phyloP scores from a whole-genome alignment of 1,140 invertebrate genomes.

The Neodiprion fabricii region DNA sequence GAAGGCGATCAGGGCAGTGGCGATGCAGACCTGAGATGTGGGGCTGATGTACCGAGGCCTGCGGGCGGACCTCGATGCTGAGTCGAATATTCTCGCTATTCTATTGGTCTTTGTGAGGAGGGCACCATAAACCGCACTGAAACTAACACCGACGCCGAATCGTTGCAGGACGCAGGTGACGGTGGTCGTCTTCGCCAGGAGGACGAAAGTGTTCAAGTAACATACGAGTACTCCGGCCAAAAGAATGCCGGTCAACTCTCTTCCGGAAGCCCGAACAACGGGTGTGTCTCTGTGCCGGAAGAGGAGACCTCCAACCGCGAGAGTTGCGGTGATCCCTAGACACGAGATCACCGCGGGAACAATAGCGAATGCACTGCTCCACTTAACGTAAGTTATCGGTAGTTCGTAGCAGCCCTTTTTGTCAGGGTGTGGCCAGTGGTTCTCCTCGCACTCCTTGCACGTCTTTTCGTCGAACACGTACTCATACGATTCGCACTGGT shows the following conservation, averaged over 20 bases:
- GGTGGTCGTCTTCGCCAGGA: slow-evolving; percentile 68
- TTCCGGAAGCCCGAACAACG: slow-evolving; percentile 81
- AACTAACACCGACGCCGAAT: slow-evolving; percentile 74
- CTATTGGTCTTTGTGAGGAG: slow-evolving; percentile 82
- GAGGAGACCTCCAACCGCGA: slow-evolving; percentile 70
- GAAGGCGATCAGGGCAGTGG: slow-evolving; percentile 68
- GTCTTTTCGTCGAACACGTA: slow-evolving; percentile 73
- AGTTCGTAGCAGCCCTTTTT: slow-evolving; percentile 67
- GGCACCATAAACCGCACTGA: slow-evolving; percentile 78
- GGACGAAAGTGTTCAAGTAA: slow-evolving; percentile 70
- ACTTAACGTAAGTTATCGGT: slow-evolving; percentile 63
- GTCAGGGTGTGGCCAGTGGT: slow-evolving; percentile 68
- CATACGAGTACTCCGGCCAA: slow-evolving; percentile 70
- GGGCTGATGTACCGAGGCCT: slow-evolving; percentile 78
- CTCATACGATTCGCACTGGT: slow-evolving; percentile 71
- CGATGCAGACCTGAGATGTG: slow-evolving; percentile 76
- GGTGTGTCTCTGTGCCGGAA: slow-evolving; percentile 79
- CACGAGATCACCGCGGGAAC: slow-evolving; percentile 70
- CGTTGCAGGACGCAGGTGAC: slow-evolving; percentile 70
- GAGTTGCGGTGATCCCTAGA: slow-evolving; percentile 72
- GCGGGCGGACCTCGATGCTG: slow-evolving; percentile 71
- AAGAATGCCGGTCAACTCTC: slow-evolving; percentile 83
- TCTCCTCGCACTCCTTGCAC: slow-evolving; percentile 69
- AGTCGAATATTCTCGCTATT: slow-evolving; percentile 78
- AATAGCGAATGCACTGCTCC: slow-evolving; percentile 72